phyloP scores from a whole-genome alignment of 2,113 vertebrate species.

The Otolemur garnettii region DNA sequence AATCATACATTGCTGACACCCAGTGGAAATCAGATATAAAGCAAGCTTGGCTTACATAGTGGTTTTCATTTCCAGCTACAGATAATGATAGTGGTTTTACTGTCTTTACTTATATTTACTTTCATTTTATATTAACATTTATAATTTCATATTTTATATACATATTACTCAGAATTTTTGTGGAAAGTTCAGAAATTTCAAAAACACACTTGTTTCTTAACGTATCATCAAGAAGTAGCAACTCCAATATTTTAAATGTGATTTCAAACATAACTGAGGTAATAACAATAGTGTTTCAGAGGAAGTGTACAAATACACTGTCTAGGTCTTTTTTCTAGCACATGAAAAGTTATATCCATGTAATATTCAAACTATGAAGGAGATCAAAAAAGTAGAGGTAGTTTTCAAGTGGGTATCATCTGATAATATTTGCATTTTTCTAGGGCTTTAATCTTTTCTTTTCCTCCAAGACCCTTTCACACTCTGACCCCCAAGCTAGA shows the following conservation, averaged over 20 bases:
- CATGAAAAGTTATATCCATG: background rate
- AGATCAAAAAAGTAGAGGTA: background rate
- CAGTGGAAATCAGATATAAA: conserved; percentile 63
- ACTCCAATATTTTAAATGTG: background rate
- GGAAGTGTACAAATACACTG: background rate
- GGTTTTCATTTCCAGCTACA: conserved; percentile 19
- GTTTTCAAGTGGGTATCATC: background rate
- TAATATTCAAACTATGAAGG: conserved; percentile 2
- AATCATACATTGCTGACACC: conserved; percentile 61
- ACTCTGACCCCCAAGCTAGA: no score
- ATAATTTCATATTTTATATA: conserved; percentile 15
- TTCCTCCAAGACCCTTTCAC: no score
- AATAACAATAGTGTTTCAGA: background rate
- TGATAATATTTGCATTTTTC: conserved; percentile 14
- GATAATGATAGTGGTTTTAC: background rate
- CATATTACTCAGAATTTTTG: background rate
- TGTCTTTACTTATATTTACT: background rate
- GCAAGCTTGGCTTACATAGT: background rate
- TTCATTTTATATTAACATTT: background rate
- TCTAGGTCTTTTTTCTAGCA: background rate
- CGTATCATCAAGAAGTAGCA: background rate
- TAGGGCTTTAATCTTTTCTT: conserved; percentile 31
- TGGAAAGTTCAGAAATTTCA: background rate
- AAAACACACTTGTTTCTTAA: conserved; percentile 14
- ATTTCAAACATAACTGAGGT: conserved; percentile 40